These are phyloP conservation scores for Melipona beecheii DNA, from an alignment of 2,888 invertebrate genomes.

Conservation along the genomic window DNA sequence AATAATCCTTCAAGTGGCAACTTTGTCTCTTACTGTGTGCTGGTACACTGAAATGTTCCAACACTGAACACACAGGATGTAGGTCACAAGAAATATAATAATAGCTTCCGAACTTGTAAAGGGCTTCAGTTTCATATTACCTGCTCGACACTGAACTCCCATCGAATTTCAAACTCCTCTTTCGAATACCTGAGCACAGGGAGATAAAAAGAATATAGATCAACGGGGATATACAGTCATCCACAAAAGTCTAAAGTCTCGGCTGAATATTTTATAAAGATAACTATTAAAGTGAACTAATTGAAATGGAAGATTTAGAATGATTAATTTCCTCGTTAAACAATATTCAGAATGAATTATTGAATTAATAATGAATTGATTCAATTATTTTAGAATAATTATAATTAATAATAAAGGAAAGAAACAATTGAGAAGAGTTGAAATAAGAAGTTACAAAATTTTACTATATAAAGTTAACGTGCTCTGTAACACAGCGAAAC, in stretches of 20 bases:
- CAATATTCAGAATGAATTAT: no score
- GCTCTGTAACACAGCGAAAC: no score
- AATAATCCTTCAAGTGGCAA: not conserved
- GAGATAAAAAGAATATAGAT: not conserved
- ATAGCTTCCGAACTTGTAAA: conserved; percentile 20
- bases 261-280: no score
- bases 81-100: conserved; percentile 16
- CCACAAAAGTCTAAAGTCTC: not conserved
- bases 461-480: no score
- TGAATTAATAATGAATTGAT: no score
- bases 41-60: not conserved
- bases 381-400: no score
- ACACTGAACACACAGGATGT: not conserved
- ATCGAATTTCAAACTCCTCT: not conserved
- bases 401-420: no score
- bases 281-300: no score
- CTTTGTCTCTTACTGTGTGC: not conserved
- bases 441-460: no score
- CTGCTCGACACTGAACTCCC: not conserved
- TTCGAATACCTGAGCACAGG: not conserved
- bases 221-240: not conserved
- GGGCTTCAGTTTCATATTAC: conserved; percentile 30
- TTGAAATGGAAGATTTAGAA: no score
- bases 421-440: no score
- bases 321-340: no score